Evolutionary conservation across 2,113 vertebrate species (phyloP).

Genomic region (Trogon surrucura): DNA sequence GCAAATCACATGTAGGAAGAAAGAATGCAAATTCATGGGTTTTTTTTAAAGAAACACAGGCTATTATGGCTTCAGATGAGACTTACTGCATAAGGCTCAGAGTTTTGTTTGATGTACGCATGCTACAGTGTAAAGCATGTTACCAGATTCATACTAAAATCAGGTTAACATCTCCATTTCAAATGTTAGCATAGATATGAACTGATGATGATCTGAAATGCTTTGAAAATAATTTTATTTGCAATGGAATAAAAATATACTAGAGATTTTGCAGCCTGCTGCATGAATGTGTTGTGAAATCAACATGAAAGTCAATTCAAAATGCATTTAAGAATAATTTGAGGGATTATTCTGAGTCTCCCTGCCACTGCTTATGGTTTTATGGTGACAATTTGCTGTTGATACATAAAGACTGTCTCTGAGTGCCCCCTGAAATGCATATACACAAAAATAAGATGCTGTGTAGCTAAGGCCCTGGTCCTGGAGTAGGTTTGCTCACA

Average conservation of each 20-base stretch:
- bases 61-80: not conserved
- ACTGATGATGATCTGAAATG: not conserved
- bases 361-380: not conserved
- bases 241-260: not conserved
- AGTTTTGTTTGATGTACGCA: not conserved
- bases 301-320: not conserved
- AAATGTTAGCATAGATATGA: not conserved
- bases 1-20: not conserved
- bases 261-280: not conserved
- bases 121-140: not conserved
- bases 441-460: not conserved
- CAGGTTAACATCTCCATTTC: not conserved
- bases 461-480: not conserved
- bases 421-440: not conserved
- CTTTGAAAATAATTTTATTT: not conserved
- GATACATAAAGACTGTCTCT: not conserved
- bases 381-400: not conserved
- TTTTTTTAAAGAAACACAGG: not conserved
- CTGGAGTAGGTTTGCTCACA: not conserved
- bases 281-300: not conserved
- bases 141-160: not conserved
- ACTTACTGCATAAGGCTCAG: not conserved
- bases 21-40: not conserved
- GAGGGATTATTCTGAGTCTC: not conserved
- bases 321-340: conserved; percentile 1